A percentile compares a stretch with the other conserved stretches of the same genome.
Evolutionary conservation across 2,888 invertebrate species (phyloP).

Genomic region (Leucoptera coffeella): DNA sequence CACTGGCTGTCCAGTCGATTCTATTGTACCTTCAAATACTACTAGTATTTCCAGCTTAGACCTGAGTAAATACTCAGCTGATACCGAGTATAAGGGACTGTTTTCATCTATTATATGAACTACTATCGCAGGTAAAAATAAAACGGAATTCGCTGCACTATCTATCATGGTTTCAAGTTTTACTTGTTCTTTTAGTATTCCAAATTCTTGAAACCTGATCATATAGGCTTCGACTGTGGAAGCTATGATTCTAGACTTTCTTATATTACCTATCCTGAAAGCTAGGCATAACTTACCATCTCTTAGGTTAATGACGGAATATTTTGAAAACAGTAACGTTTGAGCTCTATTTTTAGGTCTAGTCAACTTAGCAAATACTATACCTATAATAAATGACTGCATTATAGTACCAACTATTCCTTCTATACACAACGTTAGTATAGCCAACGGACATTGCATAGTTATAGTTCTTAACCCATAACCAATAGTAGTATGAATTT

Average conservation of each 20-base stretch:
- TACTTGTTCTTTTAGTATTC: constrained; percentile 70
- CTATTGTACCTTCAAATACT: constrained; percentile 77
- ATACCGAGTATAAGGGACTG: constrained; percentile 83
- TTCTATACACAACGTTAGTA: constrained; percentile 89
- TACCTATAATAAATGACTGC: constrained; percentile 68
- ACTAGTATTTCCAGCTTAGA: constrained; percentile 79
- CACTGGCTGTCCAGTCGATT: constrained; percentile 71
- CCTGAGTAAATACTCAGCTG: constrained; percentile 74
- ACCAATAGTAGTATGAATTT: constrained; percentile 90
- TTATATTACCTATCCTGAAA: constrained; percentile 89
- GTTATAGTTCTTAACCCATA: constrained; percentile 82
- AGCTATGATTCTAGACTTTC: constrained; percentile 89
- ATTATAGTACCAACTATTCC: constrained; percentile 86
- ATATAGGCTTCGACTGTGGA: constrained; percentile 80
- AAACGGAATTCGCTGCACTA: constrained; percentile 79
- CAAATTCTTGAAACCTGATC: constrained; percentile 71
- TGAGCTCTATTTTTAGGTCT: constrained; percentile 89
- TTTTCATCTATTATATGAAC: constrained; percentile 78
- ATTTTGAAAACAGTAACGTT: constrained; percentile 87
- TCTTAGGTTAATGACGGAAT: constrained; percentile 81
- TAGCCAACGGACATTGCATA: constrained; percentile 86
- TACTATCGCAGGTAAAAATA: constrained; percentile 94
- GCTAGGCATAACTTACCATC: constrained; percentile 77
- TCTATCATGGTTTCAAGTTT: constrained; percentile 69
- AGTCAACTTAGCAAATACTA: constrained; percentile 91